phyloP scores from a whole-genome alignment of 2,888 invertebrate genomes.

The Leptopilina drosophilae region DNA sequence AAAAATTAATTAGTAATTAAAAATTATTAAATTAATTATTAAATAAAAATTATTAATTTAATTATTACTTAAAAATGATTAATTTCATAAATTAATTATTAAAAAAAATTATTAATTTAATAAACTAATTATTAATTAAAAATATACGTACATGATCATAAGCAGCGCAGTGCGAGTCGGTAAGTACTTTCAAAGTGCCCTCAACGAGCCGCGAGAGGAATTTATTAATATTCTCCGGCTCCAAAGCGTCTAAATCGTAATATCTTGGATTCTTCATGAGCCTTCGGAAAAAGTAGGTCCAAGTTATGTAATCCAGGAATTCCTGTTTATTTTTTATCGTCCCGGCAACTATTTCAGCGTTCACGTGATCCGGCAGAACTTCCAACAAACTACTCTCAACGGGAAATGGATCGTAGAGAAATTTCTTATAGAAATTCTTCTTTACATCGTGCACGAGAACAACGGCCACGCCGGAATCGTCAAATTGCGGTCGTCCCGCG shows the following conservation, averaged over 20 bases:
- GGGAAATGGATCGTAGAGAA: constrained; percentile 99
- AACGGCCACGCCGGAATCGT: constrained; percentile 92
- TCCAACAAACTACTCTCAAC: constrained; percentile 96
- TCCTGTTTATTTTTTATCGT: constrained; percentile 95
- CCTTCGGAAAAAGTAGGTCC: constrained; percentile 98
- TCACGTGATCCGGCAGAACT: constrained; percentile 96
- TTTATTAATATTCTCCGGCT: constrained; percentile 83
- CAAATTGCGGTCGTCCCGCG: constrained; percentile 98
- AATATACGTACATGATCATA: constrained; percentile 82
- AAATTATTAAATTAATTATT: too few species aligned
- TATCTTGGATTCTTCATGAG: constrained; percentile 94
- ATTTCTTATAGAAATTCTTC: constrained; percentile 99
- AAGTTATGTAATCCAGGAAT: constrained; percentile 97
- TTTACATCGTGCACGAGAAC: constrained; percentile 96
- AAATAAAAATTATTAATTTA: too few species aligned
- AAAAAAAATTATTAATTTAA: too few species aligned
- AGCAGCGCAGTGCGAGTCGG: constrained; percentile 87
- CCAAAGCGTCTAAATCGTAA: constrained; percentile 87
- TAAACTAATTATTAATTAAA: too few species aligned
- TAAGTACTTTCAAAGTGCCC: constrained; percentile 84
- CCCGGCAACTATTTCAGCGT: constrained; percentile 97
- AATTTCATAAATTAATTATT: too few species aligned
- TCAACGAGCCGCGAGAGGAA: constrained; percentile 92
- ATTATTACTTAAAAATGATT: too few species aligned
- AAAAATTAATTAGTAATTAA: too few species aligned